Base-by-base conservation (phyloP, 2,888 invertebrate species). In the Dicyrtoma fusca region DNA sequence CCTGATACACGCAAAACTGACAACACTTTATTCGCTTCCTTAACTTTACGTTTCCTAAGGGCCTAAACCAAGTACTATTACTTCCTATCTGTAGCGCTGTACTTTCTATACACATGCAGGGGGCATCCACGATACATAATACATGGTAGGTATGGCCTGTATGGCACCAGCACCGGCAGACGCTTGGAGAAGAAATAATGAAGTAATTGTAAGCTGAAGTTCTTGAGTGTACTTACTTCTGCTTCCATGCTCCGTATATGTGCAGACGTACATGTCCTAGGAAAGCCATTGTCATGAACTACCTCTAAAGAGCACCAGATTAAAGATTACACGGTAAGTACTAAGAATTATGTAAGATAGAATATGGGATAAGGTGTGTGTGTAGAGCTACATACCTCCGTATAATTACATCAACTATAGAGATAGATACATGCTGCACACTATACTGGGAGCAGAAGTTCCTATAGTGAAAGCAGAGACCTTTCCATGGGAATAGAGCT, bases 1-100 rank as follows among this genome's bases (percentile, higher is more conserved):
- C 34, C 34, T 34, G 34, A n/a, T 49, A 49, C 49, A 49, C 49
- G 17, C 49, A 49, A 49, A 49, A 49, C 49, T 49, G 49, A 49
- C 49, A 49, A 49, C 49, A 49, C 49, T 49, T 17, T 34, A 34
- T 34, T 34, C 34, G 34, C 34, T 34, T 34, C 34, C 34, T 34
- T 34, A 34, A 34, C 34, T 34, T 34, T 34, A 34, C 34, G 34
- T 34, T 34, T 34, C 34, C 34, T 34, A 34, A 34, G 34, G 34
- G 34, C 8, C 34, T 34, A 8, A 8, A 34, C 3, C 34, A 34
- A 34, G 34, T 34, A 8, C 34, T 8, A 34, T 34, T 34, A 34
- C 34, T 34, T 34, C 34, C 34, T 34, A 8, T 34, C 34, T 34
- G 8, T 34, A 5, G 34, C 8, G 8, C 34, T 8, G 34, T 34